phyloP scores from a whole-genome alignment of 2,797 vertebrate genomes.

The Myripristis jacobus region DNA sequence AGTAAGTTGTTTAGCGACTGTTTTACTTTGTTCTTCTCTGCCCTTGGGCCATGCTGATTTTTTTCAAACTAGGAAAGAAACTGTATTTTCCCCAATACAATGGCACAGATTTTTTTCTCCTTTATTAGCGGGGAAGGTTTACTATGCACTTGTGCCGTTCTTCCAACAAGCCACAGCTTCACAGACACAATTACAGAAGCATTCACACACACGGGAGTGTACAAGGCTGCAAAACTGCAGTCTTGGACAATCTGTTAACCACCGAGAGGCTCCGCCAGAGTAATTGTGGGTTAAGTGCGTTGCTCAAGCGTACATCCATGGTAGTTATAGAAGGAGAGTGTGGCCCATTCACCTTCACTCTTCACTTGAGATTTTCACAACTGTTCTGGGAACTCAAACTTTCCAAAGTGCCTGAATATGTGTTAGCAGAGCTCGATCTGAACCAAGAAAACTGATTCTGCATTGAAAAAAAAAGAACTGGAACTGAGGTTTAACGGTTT shows the following conservation, averaged over 20 bases:
- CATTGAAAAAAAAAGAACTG: too few relatives aligned
- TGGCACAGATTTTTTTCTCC: background rate
- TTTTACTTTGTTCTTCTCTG: background rate
- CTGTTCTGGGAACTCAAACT: too few relatives aligned
- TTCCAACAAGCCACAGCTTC: slow-evolving; percentile 24
- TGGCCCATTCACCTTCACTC: too few relatives aligned
- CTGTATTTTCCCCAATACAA: background rate
- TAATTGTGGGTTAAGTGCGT: background rate
- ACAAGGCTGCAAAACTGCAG: background rate
- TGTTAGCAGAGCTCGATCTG: too few relatives aligned
- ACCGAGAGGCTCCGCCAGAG: slow-evolving; percentile 10
- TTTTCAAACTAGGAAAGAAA: slow-evolving; percentile 4
- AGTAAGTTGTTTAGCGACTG: background rate
- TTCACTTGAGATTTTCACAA: too few relatives aligned
- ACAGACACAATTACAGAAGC: slow-evolving; percentile 31
- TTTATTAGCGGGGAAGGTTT: slow-evolving; percentile 3
- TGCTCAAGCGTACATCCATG: too few relatives aligned
- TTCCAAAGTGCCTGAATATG: too few relatives aligned
- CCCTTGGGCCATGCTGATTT: background rate
- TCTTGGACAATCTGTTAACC: slow-evolving; percentile 12
- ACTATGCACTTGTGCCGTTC: background rate
- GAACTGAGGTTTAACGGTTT: too few relatives aligned
- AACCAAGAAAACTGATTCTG: too few relatives aligned
- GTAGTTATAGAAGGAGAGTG: too few relatives aligned
- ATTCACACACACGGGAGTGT: slow-evolving; percentile 8